Percentiles rank a stretch among this genome's conserved stretches.
Conservation (phyloP, 2,113 vertebrate species). For the Dissostichus mawsoni region DNA sequence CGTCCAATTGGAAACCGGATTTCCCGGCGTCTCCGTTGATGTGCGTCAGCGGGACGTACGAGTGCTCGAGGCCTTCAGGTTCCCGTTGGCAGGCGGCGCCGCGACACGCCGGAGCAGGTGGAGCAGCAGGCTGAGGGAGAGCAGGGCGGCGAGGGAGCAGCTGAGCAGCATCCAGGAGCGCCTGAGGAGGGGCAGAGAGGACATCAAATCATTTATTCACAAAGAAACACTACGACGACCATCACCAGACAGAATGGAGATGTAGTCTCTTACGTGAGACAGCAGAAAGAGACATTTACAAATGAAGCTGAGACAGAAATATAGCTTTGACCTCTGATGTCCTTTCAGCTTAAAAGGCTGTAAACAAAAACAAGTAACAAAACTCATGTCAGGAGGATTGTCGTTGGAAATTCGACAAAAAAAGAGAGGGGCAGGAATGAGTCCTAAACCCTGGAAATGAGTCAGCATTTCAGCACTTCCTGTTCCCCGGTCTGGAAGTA, state of each 20-base stretch:
- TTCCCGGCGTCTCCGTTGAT: slow-evolving; percentile 31
- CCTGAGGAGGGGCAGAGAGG: slow-evolving; percentile 59
- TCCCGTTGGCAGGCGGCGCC: not conserved
- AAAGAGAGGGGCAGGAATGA: no score
- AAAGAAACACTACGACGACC: no score
- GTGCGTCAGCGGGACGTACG: slow-evolving; percentile 78
- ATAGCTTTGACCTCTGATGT: slow-evolving; percentile 3
- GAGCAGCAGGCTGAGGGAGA: slow-evolving; percentile 71
- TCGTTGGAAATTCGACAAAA: no score
- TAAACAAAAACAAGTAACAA: not conserved
- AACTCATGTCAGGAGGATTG: no score
- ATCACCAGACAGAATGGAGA: no score
- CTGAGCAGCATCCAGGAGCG: slow-evolving; percentile 76
- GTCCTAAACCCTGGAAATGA: no score
- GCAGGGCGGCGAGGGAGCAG: slow-evolving; percentile 51
- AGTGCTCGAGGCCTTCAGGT: slow-evolving; percentile 54
- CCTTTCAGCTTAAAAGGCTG: not conserved
- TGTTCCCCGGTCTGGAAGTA: no score
- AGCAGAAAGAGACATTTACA: no score
- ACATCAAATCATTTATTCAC: no score
- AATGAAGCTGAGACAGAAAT: not conserved
- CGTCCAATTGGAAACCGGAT: slow-evolving; percentile 23
- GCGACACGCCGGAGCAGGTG: slow-evolving; percentile 65
- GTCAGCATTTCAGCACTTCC: no score
- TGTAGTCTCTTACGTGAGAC: not conserved